A percentile compares a stretch with the other conserved stretches of the same genome.
These are phyloP conservation scores for Ridgeia piscesae DNA, from an alignment of 1,140 invertebrate species.

Conservation along the genomic window DNA sequence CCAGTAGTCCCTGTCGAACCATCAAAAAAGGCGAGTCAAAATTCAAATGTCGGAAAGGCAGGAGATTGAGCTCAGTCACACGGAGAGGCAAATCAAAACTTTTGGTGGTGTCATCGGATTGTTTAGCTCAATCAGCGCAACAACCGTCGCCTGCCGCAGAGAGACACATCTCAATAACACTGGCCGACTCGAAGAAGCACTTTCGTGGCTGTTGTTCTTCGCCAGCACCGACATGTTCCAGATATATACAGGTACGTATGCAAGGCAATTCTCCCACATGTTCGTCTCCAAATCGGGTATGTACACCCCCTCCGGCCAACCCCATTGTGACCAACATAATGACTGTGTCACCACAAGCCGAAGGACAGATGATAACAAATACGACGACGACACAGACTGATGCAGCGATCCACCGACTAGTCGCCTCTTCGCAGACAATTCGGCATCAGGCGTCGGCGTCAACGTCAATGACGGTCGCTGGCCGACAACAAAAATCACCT, in stretches of 20 bases:
- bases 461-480: neutral
- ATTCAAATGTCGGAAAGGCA: neutral
- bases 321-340: neutral
- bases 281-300: neutral
- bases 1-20: neutral
- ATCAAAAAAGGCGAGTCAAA: neutral
- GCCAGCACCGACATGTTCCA: neutral
- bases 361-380: neutral
- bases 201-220: neutral
- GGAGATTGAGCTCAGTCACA: too few relatives aligned
- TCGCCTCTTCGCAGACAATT: neutral
- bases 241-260: neutral
- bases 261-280: neutral
- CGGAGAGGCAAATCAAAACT: too few relatives aligned
- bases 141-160: neutral
- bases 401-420: neutral
- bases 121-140: neutral
- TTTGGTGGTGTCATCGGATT: too few relatives aligned
- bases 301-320: neutral
- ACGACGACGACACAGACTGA: neutral
- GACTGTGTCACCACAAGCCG: neutral
- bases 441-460: too few relatives aligned
- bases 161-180: neutral
- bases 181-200: neutral
- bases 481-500: too few relatives aligned